Percentiles rank a stretch among this genome's conserved stretches.
phyloP scores from a whole-genome alignment of 2,888 invertebrate genomes.

The Catotricha subobsoleta region DNA sequence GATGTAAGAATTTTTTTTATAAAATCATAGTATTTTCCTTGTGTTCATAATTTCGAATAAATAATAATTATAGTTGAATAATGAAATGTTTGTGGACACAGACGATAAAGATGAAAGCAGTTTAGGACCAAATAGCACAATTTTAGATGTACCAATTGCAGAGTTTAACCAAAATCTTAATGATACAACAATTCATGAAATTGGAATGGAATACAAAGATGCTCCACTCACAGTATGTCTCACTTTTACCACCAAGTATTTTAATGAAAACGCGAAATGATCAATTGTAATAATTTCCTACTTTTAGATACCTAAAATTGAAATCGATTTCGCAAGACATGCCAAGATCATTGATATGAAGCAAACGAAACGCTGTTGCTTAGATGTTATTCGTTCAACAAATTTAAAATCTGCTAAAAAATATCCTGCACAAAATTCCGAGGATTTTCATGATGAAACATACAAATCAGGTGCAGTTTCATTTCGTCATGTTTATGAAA shows the following conservation, averaged over 20 bases:
- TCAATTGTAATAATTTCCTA: slow-evolving; percentile 3
- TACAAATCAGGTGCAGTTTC: slow-evolving; percentile 30
- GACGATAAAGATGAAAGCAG: slow-evolving; percentile 10
- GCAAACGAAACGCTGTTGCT: slow-evolving; percentile 57
- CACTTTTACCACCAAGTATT: slow-evolving; percentile 3
- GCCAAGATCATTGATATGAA: slow-evolving; percentile 80
- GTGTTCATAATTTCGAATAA: background rate
- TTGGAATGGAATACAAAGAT: slow-evolving; percentile 41
- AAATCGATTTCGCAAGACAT: slow-evolving; percentile 60
- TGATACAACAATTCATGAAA: slow-evolving; percentile 21
- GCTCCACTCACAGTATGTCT: slow-evolving; percentile 38
- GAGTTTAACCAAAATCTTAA: too few relatives aligned
- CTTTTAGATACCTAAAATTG: slow-evolving; percentile 45
- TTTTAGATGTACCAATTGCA: too few relatives aligned
- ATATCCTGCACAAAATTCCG: slow-evolving; percentile 1
- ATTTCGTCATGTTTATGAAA: slow-evolving; percentile 38
- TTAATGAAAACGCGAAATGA: background rate
- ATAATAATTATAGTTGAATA: too few relatives aligned
- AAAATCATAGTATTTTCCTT: background rate
- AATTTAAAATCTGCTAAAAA: slow-evolving; percentile 12
- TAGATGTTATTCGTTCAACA: slow-evolving; percentile 38
- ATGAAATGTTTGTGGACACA: slow-evolving; percentile 3
- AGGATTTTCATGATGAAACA: slow-evolving; percentile 15
- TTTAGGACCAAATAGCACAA: slow-evolving; percentile 9
- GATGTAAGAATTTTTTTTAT: slow-evolving; percentile 20